Conservation (phyloP, 2,113 vertebrate species). For the Manacus vitellinus region DNA sequence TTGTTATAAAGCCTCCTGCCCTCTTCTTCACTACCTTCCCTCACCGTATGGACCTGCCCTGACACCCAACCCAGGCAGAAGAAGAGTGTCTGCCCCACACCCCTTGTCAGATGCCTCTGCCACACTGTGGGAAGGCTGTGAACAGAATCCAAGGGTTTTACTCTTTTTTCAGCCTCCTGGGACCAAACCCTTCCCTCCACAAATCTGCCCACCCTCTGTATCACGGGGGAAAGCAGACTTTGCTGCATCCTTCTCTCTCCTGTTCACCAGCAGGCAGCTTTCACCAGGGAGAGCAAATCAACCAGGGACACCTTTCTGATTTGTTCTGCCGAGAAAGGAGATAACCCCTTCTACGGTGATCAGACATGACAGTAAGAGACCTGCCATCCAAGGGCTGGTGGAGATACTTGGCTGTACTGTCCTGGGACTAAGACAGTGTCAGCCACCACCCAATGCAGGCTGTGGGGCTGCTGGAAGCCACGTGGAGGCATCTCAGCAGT, state of each 20-base stretch:
- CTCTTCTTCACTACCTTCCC: not conserved
- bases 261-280: not conserved
- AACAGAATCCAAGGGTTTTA: not conserved
- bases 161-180: not conserved
- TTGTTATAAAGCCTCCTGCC: not conserved
- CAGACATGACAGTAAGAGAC: not conserved
- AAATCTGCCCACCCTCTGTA: not conserved
- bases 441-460: not conserved
- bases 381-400: not conserved
- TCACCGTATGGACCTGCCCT: not conserved
- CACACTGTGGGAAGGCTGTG: not conserved
- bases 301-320: not conserved
- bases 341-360: not conserved
- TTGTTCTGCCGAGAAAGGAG: conserved; percentile 11
- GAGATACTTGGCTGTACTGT: not conserved
- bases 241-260: not conserved
- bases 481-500: not conserved
- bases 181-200: not conserved
- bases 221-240: not conserved
- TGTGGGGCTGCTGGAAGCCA: not conserved
- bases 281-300: not conserved
- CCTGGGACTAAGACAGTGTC: not conserved
- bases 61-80: not conserved
- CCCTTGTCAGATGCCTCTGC: not conserved
- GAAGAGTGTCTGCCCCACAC: not conserved